Conservation (phyloP, 2,113 vertebrate genomes). For the Nerophis lumbriciformis region DNA sequence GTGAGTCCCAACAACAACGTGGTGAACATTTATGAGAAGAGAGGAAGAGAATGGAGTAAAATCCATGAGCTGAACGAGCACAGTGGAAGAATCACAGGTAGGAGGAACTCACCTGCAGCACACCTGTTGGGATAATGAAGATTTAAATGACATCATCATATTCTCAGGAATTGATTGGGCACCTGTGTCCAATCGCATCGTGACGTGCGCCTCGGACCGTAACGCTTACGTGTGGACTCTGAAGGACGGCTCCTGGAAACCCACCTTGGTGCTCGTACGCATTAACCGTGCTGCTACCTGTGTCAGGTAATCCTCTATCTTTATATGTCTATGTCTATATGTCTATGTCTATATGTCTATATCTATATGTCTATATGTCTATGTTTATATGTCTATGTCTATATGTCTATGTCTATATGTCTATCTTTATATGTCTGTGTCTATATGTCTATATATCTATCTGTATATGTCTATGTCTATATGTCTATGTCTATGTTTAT, state of each 20-base stretch:
- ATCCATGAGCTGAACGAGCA: no score
- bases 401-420: background rate
- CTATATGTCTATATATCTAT: no score
- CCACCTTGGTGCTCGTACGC: slow-evolving; percentile 76
- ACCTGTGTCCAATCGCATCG: slow-evolving; percentile 75
- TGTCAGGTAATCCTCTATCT: background rate
- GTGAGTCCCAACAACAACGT: slow-evolving; percentile 73
- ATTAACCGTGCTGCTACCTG: slow-evolving; percentile 79
- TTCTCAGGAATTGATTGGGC: slow-evolving; percentile 76
- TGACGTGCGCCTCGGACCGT: slow-evolving; percentile 75
- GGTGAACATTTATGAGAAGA: slow-evolving; percentile 72
- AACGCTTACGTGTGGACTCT: slow-evolving; percentile 79
- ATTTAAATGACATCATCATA: background rate
- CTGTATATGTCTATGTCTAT: no score
- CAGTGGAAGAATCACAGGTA: slow-evolving; percentile 70
- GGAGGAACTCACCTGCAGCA: background rate
- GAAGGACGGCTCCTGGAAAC: slow-evolving; percentile 74
- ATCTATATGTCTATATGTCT: background rate
- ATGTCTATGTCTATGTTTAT: no score
- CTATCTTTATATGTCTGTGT: no score
- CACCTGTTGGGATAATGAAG: no score
- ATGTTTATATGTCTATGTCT: background rate
- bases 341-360: background rate
- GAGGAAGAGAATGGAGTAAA: slow-evolving; percentile 65
- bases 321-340: background rate